Evolutionary conservation across 2,113 vertebrate genomes (phyloP).

Genomic region (Chamaetylas fuelleborni): DNA sequence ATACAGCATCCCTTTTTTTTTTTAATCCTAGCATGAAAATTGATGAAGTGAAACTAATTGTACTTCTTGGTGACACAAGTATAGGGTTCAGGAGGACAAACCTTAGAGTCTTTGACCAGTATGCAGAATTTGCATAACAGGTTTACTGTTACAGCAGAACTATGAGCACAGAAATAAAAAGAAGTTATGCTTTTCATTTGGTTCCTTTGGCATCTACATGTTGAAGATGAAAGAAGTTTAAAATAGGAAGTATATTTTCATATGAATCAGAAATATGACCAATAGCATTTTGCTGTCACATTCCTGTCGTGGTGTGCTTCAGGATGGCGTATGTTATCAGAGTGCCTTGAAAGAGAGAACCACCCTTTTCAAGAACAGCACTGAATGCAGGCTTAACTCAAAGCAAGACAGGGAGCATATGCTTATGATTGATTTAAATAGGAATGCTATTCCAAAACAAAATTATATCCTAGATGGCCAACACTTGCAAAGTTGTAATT

Average conservation of each 20-base stretch:
- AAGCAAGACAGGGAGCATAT: background rate
- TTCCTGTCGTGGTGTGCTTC: background rate
- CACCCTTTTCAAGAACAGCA: background rate
- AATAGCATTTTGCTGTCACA: background rate
- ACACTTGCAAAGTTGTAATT: background rate
- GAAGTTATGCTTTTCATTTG: background rate
- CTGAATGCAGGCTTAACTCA: background rate
- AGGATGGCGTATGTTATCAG: background rate
- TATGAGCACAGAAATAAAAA: background rate
- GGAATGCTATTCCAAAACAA: slow-evolving; percentile 10
- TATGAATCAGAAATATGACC: slow-evolving; percentile 1
- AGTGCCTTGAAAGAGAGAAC: background rate
- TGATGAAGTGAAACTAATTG: slow-evolving; percentile 2
- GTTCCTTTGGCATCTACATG: background rate
- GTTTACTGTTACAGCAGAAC: background rate
- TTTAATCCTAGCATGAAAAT: background rate
- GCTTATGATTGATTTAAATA: background rate
- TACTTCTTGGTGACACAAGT: background rate
- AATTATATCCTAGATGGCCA: background rate
- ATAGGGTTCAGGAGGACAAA: background rate
- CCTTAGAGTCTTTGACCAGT: background rate
- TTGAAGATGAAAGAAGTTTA: slow-evolving; percentile 2
- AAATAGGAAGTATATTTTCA: background rate
- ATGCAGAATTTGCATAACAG: background rate
- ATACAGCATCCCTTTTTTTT: background rate